phyloP scores from a whole-genome alignment of 2,797 vertebrate species.

The Pangasius djambal region DNA sequence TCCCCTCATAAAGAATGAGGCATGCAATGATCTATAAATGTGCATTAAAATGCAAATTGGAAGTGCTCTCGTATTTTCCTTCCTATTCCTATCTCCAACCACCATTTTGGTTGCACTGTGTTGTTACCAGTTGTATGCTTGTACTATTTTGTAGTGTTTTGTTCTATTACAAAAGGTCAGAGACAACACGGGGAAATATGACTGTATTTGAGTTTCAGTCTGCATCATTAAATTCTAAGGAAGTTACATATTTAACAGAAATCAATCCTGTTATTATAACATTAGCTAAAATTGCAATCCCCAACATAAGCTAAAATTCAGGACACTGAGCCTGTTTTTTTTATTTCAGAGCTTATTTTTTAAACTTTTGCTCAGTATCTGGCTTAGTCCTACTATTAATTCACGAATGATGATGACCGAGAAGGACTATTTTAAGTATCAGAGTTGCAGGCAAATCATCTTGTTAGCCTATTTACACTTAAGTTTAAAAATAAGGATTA shows the following conservation, averaged over 20 bases:
- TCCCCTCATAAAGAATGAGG: background rate
- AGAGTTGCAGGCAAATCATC: background rate
- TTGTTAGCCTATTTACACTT: background rate
- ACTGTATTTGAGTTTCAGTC: background rate
- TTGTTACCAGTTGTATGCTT: background rate
- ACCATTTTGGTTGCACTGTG: background rate
- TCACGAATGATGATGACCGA: background rate
- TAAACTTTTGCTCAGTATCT: background rate
- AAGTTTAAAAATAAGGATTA: background rate
- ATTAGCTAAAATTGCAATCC: background rate
- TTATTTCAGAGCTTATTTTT: too few relatives aligned
- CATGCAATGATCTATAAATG: background rate
- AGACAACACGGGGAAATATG: background rate
- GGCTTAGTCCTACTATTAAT: background rate
- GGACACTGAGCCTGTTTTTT: background rate
- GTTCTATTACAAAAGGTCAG: background rate
- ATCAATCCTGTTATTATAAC: background rate
- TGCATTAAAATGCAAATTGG: background rate
- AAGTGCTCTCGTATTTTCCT: background rate
- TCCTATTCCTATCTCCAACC: background rate
- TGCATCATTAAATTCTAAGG: background rate
- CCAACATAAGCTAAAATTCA: background rate
- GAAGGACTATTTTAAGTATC: background rate
- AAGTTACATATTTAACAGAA: background rate
- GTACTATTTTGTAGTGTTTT: constrained; percentile 4